Percentiles rank a stretch among this genome's conserved stretches.
These are phyloP conservation scores for Platerodrilus igneus DNA, from an alignment of 2,888 invertebrate genomes.

Conservation along the genomic window DNA sequence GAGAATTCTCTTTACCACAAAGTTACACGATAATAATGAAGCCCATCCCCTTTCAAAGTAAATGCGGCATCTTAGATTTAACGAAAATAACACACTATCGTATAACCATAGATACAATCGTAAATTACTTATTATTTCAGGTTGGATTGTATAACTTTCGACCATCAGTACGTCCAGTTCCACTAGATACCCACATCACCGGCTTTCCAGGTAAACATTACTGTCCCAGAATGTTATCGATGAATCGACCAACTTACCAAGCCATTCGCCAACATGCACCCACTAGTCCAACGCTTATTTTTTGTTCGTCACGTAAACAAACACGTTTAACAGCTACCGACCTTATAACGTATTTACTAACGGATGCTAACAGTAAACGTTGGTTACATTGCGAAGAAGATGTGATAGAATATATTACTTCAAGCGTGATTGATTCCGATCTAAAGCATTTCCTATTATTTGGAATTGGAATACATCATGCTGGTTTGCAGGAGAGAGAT, in stretches of 20 bases:
- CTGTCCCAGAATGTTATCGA: slow-evolving; percentile 98
- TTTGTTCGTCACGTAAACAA: slow-evolving; percentile 94
- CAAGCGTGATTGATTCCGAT: slow-evolving; percentile 76
- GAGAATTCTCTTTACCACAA: too few species aligned
- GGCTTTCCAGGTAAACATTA: slow-evolving; percentile 98
- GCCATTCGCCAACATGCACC: slow-evolving; percentile 93
- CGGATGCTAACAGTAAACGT: slow-evolving; percentile 89
- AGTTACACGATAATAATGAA: too few species aligned
- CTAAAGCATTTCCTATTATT: slow-evolving; percentile 90
- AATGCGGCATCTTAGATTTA: too few species aligned
- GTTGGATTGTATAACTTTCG: slow-evolving; percentile 96
- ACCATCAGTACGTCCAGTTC: slow-evolving; percentile 96
- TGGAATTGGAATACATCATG: slow-evolving; percentile 98
- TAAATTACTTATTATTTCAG: slow-evolving; percentile 43
- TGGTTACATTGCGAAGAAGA: slow-evolving; percentile 85
- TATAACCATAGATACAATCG: too few species aligned
- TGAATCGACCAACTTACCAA: slow-evolving; percentile 98
- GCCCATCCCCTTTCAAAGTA: too few species aligned
- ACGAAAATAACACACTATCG: too few species aligned
- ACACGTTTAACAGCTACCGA: slow-evolving; percentile 95
- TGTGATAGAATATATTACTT: slow-evolving; percentile 76
- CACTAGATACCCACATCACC: slow-evolving; percentile 76
- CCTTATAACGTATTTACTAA: slow-evolving; percentile 84
- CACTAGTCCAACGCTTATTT: slow-evolving; percentile 83
- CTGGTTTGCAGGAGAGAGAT: slow-evolving; percentile 91